Evolutionary conservation across 2,888 invertebrate genomes (phyloP).

Genomic region (Drosophila seclusa): DNA sequence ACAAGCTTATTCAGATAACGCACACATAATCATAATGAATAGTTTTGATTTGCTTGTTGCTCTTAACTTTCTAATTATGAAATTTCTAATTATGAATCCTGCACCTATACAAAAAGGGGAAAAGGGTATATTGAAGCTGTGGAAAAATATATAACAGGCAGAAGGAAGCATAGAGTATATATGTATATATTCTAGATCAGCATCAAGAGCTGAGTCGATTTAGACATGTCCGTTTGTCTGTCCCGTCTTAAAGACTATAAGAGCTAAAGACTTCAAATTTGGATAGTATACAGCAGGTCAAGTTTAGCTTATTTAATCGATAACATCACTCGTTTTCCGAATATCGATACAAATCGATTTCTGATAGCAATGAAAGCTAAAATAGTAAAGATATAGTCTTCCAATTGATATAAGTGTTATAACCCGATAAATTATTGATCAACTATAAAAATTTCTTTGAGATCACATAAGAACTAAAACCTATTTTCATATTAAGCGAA

Average conservation of each 20-base stretch:
- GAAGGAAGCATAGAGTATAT: neutral
- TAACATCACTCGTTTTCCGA: neutral
- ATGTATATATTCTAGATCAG: neutral
- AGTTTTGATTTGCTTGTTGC: neutral
- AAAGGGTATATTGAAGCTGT: too few relatives aligned
- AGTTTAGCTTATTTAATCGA: neutral
- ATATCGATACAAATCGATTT: neutral
- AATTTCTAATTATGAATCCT: neutral
- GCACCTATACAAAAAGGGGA: neutral
- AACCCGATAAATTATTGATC: neutral
- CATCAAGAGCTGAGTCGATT: neutral
- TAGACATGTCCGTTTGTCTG: neutral
- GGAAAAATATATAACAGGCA: neutral
- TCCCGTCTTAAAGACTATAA: neutral
- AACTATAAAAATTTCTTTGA: neutral
- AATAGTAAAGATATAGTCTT: neutral
- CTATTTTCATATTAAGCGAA: neutral
- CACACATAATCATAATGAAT: neutral
- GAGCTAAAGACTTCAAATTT: neutral
- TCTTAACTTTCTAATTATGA: neutral
- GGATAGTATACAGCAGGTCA: neutral
- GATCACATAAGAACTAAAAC: neutral
- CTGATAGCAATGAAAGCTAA: neutral
- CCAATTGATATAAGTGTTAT: rapidly evolving
- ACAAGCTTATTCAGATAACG: neutral